Conservation (phyloP, 2,113 vertebrate species). For the Pampusana beccarii region DNA sequence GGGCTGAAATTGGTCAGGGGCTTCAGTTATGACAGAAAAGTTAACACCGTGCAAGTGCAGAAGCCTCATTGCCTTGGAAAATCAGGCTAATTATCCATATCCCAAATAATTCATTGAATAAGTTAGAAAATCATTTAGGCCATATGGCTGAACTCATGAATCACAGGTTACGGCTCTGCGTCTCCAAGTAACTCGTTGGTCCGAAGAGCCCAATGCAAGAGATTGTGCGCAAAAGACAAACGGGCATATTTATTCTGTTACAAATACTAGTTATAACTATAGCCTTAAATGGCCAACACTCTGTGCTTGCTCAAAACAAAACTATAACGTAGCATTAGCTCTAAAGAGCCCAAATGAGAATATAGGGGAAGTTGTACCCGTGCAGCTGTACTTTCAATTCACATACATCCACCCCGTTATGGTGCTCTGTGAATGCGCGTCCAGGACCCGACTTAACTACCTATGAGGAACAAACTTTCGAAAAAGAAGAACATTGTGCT, state of each 20-base stretch:
- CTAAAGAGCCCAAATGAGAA: not conserved
- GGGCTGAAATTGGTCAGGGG: not conserved
- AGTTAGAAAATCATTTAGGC: not conserved
- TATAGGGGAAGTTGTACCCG: accelerated
- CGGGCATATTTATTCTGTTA: accelerated
- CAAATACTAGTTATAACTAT: not conserved
- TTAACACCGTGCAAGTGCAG: accelerated
- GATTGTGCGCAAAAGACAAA: not conserved
- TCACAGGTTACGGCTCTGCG: accelerated
- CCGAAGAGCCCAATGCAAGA: not conserved
- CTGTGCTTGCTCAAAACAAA: not conserved
- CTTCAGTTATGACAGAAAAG: not conserved
- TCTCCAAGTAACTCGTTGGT: accelerated
- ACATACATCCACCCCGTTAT: accelerated
- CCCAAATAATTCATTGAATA: not conserved
- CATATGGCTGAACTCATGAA: not conserved
- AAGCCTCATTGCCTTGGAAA: not conserved
- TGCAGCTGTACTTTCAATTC: not conserved
- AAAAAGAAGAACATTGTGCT: not conserved
- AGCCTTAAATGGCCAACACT: not conserved
- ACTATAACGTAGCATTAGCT: accelerated
- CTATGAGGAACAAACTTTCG: not conserved
- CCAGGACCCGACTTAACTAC: accelerated
- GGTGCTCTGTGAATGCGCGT: not conserved
- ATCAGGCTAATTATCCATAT: not conserved